Percentiles rank a stretch among this genome's conserved stretches.
phyloP scores from a whole-genome alignment of 2,113 vertebrate species.

The Scartelaos histophorus region DNA sequence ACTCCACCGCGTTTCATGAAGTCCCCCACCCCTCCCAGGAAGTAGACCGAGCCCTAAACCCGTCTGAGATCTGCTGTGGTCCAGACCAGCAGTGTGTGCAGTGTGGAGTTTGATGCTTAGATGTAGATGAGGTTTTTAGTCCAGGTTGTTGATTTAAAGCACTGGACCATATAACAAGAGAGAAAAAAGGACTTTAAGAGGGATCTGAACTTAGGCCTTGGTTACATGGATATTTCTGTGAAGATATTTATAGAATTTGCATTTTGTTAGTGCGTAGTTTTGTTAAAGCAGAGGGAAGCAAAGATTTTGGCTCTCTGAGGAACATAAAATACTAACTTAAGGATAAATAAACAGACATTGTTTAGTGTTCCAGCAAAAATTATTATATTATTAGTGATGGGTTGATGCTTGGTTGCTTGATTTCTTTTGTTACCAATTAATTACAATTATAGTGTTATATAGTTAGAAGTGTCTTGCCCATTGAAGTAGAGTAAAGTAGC shows the following conservation, averaged over 20 bases:
- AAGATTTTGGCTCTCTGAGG: too few relatives aligned
- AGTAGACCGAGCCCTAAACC: conserved; percentile 49
- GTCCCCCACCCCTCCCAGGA: conserved; percentile 61
- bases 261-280: not conserved
- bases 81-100: conserved; percentile 33
- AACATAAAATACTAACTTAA: too few relatives aligned
- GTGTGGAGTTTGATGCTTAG: conserved; percentile 43
- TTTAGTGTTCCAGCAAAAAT: too few relatives aligned
- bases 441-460: too few relatives aligned
- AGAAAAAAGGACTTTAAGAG: conserved; percentile 6
- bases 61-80: not conserved
- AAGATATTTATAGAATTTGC: not conserved
- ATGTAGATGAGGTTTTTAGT: conserved; percentile 16
- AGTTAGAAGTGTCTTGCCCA: too few relatives aligned
- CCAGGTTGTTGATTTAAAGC: not conserved
- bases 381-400: too few relatives aligned
- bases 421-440: too few relatives aligned
- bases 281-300: not conserved
- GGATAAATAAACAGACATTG: too few relatives aligned
- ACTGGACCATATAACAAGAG: not conserved
- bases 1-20: conserved; percentile 33
- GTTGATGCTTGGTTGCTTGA: too few relatives aligned
- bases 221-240: not conserved
- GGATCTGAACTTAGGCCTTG: not conserved
- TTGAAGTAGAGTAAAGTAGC: too few relatives aligned